Evolutionary conservation across 2,888 invertebrate genomes (phyloP).

Genomic region (Scrobipalpa atriplicella): DNA sequence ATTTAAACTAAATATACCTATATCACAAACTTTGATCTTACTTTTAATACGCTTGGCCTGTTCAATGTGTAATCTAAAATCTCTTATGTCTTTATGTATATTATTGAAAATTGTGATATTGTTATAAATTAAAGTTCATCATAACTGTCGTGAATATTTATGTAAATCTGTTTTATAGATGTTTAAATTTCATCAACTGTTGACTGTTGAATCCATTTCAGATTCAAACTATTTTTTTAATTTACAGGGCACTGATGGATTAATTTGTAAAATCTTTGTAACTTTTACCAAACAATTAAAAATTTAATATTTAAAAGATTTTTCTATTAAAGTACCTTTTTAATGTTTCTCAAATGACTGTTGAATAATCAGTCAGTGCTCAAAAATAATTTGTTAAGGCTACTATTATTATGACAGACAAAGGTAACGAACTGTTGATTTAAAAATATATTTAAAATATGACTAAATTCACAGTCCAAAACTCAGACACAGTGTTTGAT

Average conservation of each 20-base stretch:
- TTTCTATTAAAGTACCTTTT: constrained; percentile 34
- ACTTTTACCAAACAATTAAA: background rate
- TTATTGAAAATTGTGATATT: constrained; percentile 83
- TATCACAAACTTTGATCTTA: constrained; percentile 71
- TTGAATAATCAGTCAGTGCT: constrained; percentile 62
- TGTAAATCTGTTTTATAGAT: constrained; percentile 56
- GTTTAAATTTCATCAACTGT: constrained; percentile 54
- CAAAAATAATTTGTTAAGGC: constrained; percentile 74
- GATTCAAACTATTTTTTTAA: constrained; percentile 14
- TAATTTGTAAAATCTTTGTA: constrained; percentile 22
- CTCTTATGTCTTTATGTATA: constrained; percentile 77
- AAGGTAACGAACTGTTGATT: constrained; percentile 59
- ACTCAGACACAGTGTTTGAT: constrained; percentile 66
- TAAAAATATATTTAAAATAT: constrained; percentile 46
- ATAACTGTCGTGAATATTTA: constrained; percentile 65
- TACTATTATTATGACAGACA: constrained; percentile 48
- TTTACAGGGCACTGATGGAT: constrained; percentile 33
- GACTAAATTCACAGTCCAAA: constrained; percentile 57
- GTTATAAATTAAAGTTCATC: constrained; percentile 72
- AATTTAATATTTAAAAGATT: constrained; percentile 22
- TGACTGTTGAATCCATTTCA: constrained; percentile 49
- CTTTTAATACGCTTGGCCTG: constrained; percentile 78
- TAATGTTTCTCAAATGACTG: constrained; percentile 36
- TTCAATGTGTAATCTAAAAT: constrained; percentile 74
- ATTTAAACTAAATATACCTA: constrained; percentile 53